Evolutionary conservation across 2,797 vertebrate species (phyloP), one percentile per base, ranked within the genome.

Genomic region (Chloroceryle amazona): DNA sequence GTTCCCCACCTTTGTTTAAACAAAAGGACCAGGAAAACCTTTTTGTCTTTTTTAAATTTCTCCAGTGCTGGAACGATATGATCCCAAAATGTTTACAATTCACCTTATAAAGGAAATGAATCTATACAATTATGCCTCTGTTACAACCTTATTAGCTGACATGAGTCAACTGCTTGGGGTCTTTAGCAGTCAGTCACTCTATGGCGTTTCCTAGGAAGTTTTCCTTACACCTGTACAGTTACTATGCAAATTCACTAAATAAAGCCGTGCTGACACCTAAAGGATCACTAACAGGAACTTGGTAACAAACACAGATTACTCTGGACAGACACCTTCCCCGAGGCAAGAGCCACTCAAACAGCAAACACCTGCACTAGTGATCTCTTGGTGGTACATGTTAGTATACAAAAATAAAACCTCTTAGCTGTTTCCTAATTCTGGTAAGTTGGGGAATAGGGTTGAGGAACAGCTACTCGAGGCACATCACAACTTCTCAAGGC

Each of bases 11-110:
- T 71, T 47, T 57, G 4, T 90, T 80, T 78, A 80, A 93, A 74
- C 4, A 60, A 19, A 71, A 44, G 10, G 23, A 63, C 33, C 11
- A 74, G 37, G 37, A 78, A 81, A 91, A 54, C 22, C 21, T 26
- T 49, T 3, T n/a, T 42, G 20, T 6, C 41, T 6, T 5, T 20
- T 46, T 89, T 7, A 62, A 86, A 35, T 52, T 78, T 67, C 41
- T 80, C 33, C 25, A 41, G 20, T 26, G 4, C 28, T 78, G n/a
- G 8, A 33, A 20, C 1, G 2, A 61, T 44, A 15, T 0, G 0
- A 61, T 75, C 12, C 15, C 26, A 72, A 79, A 81, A 35, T 12
- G 2, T 49, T 79, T 93, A 81, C 28, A 65, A 57, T 57, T 57
- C 29, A 42, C 12, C 11, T 89, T 33, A n/a, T 4, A 51, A 57